Conservation (phyloP, 1,140 invertebrate species). For the Dryas iulia region DNA sequence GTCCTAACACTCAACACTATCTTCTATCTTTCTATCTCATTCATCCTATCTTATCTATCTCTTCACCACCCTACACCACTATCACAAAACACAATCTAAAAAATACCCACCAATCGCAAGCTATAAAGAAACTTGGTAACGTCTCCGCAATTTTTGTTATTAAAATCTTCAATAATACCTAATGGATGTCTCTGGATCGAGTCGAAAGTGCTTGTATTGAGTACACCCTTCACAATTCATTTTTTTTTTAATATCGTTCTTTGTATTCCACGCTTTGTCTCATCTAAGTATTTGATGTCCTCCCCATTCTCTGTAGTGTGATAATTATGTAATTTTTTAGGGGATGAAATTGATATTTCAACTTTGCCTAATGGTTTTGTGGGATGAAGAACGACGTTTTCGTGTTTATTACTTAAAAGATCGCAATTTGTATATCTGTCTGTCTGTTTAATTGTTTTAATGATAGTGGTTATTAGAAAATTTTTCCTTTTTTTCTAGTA, state of each 20-base stretch:
- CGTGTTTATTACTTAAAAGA: background rate
- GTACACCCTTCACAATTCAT: conserved; percentile 57
- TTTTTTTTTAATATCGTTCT: conserved; percentile 62
- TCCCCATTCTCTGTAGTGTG: conserved; percentile 62
- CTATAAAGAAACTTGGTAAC: conserved; percentile 31
- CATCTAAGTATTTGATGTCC: conserved; percentile 69
- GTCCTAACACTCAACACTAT: too few species aligned
- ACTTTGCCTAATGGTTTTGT: conserved; percentile 42
- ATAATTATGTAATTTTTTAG: conserved; percentile 67
- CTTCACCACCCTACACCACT: too few species aligned
- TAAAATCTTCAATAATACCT: conserved; percentile 82
- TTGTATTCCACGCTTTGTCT: conserved; percentile 69
- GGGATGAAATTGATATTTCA: conserved; percentile 49
- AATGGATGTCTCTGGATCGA: conserved; percentile 76
- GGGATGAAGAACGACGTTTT: background rate
- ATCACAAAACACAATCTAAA: too few species aligned
- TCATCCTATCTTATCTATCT: too few species aligned
- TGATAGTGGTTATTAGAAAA: background rate
- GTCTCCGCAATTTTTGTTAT: conserved; percentile 78
- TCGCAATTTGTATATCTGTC: background rate
- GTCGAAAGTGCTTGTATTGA: conserved; percentile 62
- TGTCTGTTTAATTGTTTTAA: background rate
- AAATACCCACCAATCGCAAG: conserved; percentile 1
- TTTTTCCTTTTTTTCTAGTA: background rate
- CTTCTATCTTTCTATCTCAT: too few species aligned